A percentile compares a stretch with the other conserved stretches of the same genome.
Evolutionary conservation across 2,797 vertebrate genomes (phyloP).

Genomic region (Danionella dracula): DNA sequence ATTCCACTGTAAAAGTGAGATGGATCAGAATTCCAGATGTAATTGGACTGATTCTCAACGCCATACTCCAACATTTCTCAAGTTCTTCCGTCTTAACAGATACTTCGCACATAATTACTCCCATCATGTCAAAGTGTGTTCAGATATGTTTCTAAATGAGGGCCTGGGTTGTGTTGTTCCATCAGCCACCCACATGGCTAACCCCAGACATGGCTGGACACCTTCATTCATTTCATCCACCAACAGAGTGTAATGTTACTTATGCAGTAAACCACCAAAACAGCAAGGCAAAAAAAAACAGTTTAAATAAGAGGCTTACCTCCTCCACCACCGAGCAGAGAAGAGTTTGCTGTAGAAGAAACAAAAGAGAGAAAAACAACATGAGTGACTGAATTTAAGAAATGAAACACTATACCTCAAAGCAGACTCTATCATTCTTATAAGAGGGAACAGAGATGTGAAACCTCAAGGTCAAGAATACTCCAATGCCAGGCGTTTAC

Average conservation of each 20-base stretch:
- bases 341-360: conserved; percentile 87
- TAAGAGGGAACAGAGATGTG: conserved; percentile 16
- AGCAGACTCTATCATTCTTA: conserved; percentile 21
- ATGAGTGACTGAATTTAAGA: conserved; percentile 44
- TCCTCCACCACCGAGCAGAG: conserved; percentile 96
- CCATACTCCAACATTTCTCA: not conserved
- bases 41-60: conserved; percentile 45
- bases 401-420: conserved; percentile 34
- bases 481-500: conserved; percentile 26
- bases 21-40: conserved; percentile 52
- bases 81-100: conserved; percentile 13
- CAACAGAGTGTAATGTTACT: conserved; percentile 33
- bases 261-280: not conserved
- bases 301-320: conserved; percentile 84
- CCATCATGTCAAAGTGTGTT: conserved; percentile 69
- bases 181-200: conserved; percentile 41
- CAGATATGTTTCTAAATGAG: conserved; percentile 50
- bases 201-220: conserved; percentile 48
- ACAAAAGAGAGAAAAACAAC: conserved; percentile 45
- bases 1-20: conserved; percentile 38
- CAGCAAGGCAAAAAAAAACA: no score
- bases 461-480: conserved; percentile 39
- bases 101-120: conserved; percentile 61
- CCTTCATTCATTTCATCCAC: conserved; percentile 55
- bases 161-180: conserved; percentile 40